Base-by-base conservation (phyloP, 2,888 invertebrate genomes). In the Polylopha cassiicola region DNA sequence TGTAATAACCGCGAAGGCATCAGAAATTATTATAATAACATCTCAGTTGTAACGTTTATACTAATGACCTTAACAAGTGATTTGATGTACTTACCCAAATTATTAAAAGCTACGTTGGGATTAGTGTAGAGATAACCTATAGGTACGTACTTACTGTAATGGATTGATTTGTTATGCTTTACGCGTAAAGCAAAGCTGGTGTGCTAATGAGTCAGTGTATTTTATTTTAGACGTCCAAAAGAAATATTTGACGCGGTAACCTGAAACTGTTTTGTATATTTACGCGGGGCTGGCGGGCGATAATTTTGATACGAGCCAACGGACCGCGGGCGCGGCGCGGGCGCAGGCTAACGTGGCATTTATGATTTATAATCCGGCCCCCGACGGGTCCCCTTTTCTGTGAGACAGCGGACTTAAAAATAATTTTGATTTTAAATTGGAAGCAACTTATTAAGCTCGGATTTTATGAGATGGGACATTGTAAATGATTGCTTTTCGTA, bases 321-420 rank as follows among this genome's bases (percentile, higher is more conserved):
- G n/a, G n/a, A n/a, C n/a, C n/a, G n/a, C n/a, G 55, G 55, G 60
- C 47, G 51, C 61, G 65, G 62, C 67, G 66, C 59, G 61, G 61
- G 58, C 62, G 62, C 53, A 55, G 59, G 57, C 69, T 74, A 73
- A 79, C 77, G 73, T 77, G 82, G 78, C 80, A 73, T 71, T 74
- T 80, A 78, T 82, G 82, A 81, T 82, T 82, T 82, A 82, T 80
- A 81, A 79, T 76, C 79, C 70, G 67, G 75, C 66, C 76, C 59
- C 68, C 73, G 73, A 73, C 74, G 71, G 66, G 70, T 72, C 73
- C 62, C 68, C 73, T 65, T 63, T 67, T 68, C 69, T 63, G 67
- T 69, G 73, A 73, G 78, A 77, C 79, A 75, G 73, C 70, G 61
- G 65, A 50, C 70, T 73, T 66, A 61, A 71, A 77, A 78, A 76